Evolutionary conservation across 2,797 vertebrate species (phyloP).

Genomic region (Pseudopleuronectes americanus): DNA sequence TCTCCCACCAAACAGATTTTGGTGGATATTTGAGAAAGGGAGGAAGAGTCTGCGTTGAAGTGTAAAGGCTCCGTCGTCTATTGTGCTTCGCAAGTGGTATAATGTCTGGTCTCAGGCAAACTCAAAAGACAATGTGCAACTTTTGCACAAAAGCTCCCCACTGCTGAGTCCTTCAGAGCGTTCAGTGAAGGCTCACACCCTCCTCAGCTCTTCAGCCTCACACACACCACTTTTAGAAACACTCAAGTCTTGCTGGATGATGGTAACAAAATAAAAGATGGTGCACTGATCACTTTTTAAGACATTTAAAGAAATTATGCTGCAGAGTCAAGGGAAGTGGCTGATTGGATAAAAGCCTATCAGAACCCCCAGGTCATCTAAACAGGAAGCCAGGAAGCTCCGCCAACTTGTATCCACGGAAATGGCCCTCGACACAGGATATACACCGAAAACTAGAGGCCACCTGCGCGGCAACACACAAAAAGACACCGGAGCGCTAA

Average conservation of each 20-base stretch:
- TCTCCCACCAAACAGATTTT: no score
- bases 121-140: constrained; percentile 1
- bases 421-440: constrained; percentile 80
- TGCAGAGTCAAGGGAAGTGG: constrained; percentile 57
- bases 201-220: neutral
- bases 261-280: constrained; percentile 6
- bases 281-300: neutral
- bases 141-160: no score
- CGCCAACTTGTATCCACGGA: constrained; percentile 80
- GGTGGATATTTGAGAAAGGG: no score
- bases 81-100: no score
- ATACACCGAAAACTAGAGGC: constrained; percentile 64
- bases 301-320: constrained; percentile 35
- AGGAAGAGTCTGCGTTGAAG: no score
- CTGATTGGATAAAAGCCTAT: constrained; percentile 71
- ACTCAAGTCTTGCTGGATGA: neutral
- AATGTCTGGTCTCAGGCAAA: neutral
- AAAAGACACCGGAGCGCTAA: neutral
- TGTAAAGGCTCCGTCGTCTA: no score
- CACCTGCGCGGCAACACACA: constrained; percentile 46
- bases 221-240: neutral
- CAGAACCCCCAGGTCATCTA: constrained; percentile 63
- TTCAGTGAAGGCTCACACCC: neutral
- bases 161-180: neutral
- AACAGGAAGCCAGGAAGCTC: constrained; percentile 83